Evolutionary conservation across 2,113 vertebrate species (phyloP), one percentile per base, ranked within the genome.

Genomic region (Tyrannus savana): DNA sequence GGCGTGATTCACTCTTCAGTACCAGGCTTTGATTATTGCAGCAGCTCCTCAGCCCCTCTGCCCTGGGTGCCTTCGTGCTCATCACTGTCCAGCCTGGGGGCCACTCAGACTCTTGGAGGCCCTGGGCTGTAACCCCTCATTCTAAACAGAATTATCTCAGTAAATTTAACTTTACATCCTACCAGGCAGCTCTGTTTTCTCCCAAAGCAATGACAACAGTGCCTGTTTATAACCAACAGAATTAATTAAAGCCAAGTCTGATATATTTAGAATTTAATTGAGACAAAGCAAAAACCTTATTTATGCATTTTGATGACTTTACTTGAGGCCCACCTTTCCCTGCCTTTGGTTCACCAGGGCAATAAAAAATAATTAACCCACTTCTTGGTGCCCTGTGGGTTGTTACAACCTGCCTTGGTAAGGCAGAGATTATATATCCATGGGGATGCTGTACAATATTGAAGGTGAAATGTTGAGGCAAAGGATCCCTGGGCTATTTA

Each of bases 81-180:
- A 35, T 62, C 56, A 4, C 44, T 53, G 39, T 37, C 58, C 82
- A 39, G 53, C 42, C 88, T 84, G 28, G 52, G 58, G 77, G 53
- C 28, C 37, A 69, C 30, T 42, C 56, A 39, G 68, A 17, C 66
- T 69, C 83, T 44, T 44, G 8, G 44, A 62, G 30, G 24, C 84
- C 25, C 55, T 79, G 86, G 82, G 77, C 83, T 92, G 27, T 22
- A 55, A 77, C 56, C 86, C 56, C 76, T 90, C 55, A 33, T 63
- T 88, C 81, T 71, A 84, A 80, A 55, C 72, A 88, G 79, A 76
- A 93, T 93, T 95, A 74, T 88, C 79, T 91, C 96, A 94, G 68
- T 88, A 96, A 93, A 95, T 96, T 96, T 95, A 92, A 93, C 93
- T 84, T 68, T 49, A 63, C 31, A 76, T 87, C 39, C 84, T 73